Base-by-base conservation (phyloP, 2,113 vertebrate species). In the Acrocephalus arundinaceus region DNA sequence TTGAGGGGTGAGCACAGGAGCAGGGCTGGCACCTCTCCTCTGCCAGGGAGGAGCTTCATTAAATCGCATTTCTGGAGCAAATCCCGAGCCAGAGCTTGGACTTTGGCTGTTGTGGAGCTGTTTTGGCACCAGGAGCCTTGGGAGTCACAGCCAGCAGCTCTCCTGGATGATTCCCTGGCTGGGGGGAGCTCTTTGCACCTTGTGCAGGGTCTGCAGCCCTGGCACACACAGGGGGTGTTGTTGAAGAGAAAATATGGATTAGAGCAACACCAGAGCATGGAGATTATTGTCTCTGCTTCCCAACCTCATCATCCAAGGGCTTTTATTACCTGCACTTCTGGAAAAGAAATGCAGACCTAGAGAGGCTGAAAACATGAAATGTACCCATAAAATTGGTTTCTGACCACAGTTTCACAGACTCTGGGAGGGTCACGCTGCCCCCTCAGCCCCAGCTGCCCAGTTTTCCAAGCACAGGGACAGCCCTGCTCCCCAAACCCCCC, bases 371-470 rank as follows among this genome's bases (percentile, higher is more conserved):
- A 39, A 13, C 61, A 3, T 13, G 45, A 85, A 77, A 52, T 2
- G 1, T 21, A 48, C 82, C 73, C 46, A 19, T 49, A 70, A 91
- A 91, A 73, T n/a, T 17, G 8, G 2, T 15, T 83, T 71, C 33
- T 59, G 17, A 41, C 62, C 0, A 0, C 7, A 33, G 20, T 68
- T 80, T 30, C 76, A 30, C 43, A 19, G 57, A 13, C 61, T 81
- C 19, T 2, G 2, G 82, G 15, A n/a, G 48, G 37, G 31, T 70
- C 51, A 3, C 0, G 0, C 35, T 31, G 24, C 16, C 76, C 57
- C 41, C 11, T 66, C 46, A 11, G 54, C 72, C 73, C 30, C 65
- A 35, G 68, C 82, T 92, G 55, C 65, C 55, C 78, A 4, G 28
- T n/a, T n/a, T n/a, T n/a, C n/a, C n/a, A n/a, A n/a, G 37, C 37